These are phyloP conservation scores for Benthochromis sp. DNA, from an alignment of 2,113 vertebrate genomes.

Conservation along the genomic window DNA sequence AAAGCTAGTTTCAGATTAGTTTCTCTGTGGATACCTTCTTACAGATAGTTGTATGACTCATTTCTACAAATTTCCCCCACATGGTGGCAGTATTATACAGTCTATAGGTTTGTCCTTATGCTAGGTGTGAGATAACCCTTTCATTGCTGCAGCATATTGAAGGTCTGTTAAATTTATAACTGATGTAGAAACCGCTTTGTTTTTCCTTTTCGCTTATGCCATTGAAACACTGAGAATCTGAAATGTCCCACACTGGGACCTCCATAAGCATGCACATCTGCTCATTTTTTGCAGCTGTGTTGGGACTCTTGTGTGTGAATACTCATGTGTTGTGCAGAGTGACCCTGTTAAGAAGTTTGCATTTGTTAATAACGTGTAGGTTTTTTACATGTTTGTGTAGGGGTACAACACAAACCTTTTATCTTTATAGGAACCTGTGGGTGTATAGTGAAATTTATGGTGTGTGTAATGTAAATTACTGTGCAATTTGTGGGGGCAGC, in stretches of 20 bases:
- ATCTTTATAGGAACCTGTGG: not conserved
- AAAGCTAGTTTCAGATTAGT: not conserved
- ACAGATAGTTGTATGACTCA: not conserved
- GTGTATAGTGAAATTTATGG: not conserved
- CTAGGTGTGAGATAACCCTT: not conserved
- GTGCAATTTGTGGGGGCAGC: not conserved
- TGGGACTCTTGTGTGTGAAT: not conserved
- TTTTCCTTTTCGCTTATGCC: not conserved
- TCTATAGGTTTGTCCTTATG: not conserved
- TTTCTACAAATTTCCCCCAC: not conserved
- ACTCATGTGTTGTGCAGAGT: not conserved
- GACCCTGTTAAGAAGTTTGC: not conserved
- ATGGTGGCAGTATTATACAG: slow-evolving; percentile 15
- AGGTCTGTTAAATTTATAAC: not conserved
- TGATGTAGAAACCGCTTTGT: not conserved
- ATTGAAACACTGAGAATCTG: not conserved
- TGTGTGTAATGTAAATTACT: not conserved
- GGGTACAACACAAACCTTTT: not conserved
- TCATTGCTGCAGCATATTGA: not conserved
- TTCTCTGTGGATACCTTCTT: not conserved
- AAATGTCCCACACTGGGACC: too few species aligned
- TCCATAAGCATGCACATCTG: not conserved
- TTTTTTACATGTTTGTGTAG: not conserved
- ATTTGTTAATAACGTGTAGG: not conserved
- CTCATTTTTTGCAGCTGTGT: not conserved